A percentile compares a stretch with the other conserved stretches of the same genome.
These are phyloP conservation scores for Drosophila bifasciata DNA, from an alignment of 1,140 invertebrate genomes.

Conservation along the genomic window DNA sequence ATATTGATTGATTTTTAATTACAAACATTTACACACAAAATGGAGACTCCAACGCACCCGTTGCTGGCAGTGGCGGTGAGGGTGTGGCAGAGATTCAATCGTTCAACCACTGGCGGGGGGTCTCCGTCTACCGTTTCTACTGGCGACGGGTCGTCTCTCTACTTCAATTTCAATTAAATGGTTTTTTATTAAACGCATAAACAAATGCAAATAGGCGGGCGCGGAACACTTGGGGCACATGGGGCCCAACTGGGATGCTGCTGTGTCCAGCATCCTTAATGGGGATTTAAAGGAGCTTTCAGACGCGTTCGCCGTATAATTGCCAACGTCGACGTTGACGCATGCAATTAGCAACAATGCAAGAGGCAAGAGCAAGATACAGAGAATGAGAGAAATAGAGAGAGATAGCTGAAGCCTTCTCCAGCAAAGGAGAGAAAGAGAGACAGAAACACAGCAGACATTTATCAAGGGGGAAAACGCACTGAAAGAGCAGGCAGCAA, in stretches of 20 bases:
- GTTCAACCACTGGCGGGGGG: not conserved
- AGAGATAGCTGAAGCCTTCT: too few species aligned
- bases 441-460: constrained; percentile 10
- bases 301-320: constrained; percentile 53
- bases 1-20: constrained; percentile 83
- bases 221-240: not conserved
- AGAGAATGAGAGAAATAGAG: not conserved
- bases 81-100: not conserved
- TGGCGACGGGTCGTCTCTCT: constrained; percentile 22
- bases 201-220: constrained; percentile 47
- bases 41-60: not conserved
- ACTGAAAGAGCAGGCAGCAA: constrained; percentile 27
- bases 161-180: constrained; percentile 81
- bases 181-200: constrained; percentile 77
- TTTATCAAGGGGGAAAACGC: constrained; percentile 10
- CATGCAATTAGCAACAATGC: constrained; percentile 71
- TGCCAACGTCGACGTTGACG: constrained; percentile 48
- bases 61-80: not conserved
- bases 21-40: constrained; percentile 71
- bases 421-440: too few species aligned
- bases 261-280: constrained; percentile 50
- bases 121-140: not conserved
- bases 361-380: constrained; percentile 12
- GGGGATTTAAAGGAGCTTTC: constrained; percentile 34
- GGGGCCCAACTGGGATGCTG: too few species aligned